Percentiles rank a stretch among this genome's conserved stretches.
phyloP scores from a whole-genome alignment of 2,797 vertebrate genomes.

The Betta splendens region DNA sequence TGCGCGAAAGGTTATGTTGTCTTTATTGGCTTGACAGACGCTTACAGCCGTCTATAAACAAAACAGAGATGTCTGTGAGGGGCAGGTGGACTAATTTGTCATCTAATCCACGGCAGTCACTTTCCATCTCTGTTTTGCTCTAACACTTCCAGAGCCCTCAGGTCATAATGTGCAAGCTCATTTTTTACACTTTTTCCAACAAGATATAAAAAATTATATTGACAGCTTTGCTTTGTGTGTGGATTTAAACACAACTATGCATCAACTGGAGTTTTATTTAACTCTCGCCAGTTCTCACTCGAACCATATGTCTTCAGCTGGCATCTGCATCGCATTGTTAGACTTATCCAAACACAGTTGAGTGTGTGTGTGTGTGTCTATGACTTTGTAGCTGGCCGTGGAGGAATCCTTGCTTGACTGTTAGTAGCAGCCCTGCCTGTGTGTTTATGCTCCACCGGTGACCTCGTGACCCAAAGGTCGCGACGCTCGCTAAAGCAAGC shows the following conservation, averaged over 20 bases:
- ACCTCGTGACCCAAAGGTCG: conserved; percentile 73
- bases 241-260: conserved; percentile 47
- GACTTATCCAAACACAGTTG: conserved; percentile 74
- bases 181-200: conserved; percentile 17
- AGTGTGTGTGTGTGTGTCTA: conserved; percentile 62
- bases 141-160: conserved; percentile 12
- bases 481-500: conserved; percentile 60
- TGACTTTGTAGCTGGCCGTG: conserved; percentile 49
- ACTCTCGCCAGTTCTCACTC: conserved; percentile 61
- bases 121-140: conserved; percentile 22
- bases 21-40: conserved; percentile 69
- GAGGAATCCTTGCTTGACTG: conserved; percentile 69
- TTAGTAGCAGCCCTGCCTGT: conserved; percentile 61
- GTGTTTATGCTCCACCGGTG: conserved; percentile 75
- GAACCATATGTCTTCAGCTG: conserved; percentile 68
- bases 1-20: conserved; percentile 66
- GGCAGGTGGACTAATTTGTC: conserved; percentile 71
- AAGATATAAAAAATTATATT: not conserved
- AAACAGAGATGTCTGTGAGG: conserved; percentile 54
- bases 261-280: conserved; percentile 68
- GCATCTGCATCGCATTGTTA: conserved; percentile 71
- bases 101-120: conserved; percentile 27
- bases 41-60: conserved; percentile 66
- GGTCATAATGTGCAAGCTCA: not conserved
- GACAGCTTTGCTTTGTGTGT: conserved; percentile 21